phyloP scores from a whole-genome alignment of 2,113 vertebrate genomes.

The Rhegmatorhina hoffmannsi region DNA sequence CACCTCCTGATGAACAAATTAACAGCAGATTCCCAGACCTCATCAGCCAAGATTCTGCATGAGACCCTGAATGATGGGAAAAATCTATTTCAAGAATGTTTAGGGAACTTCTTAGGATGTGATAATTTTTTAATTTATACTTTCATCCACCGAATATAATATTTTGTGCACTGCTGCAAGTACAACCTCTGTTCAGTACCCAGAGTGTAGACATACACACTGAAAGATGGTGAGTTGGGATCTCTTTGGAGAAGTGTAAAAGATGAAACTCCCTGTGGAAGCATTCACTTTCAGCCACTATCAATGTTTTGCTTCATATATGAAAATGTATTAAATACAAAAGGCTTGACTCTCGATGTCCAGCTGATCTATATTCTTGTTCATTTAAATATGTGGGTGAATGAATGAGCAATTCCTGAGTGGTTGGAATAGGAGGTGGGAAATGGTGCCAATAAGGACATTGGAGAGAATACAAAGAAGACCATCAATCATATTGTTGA shows the following conservation, averaged over 20 bases:
- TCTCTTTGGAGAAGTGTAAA: background rate
- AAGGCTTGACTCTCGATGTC: background rate
- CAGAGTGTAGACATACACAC: background rate
- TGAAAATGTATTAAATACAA: background rate
- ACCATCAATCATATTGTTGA: background rate
- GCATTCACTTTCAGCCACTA: background rate
- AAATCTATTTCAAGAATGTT: constrained; percentile 50
- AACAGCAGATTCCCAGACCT: constrained; percentile 23
- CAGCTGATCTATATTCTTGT: background rate
- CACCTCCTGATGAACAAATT: constrained; percentile 26
- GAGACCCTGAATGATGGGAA: background rate
- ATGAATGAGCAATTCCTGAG: fast-evolving
- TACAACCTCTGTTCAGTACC: background rate
- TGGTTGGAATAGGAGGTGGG: background rate
- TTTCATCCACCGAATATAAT: background rate
- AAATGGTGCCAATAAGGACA: background rate
- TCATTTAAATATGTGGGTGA: background rate
- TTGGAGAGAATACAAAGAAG: background rate
- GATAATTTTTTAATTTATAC: background rate
- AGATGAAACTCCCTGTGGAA: background rate
- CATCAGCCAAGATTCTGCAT: background rate
- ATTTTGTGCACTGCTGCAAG: background rate
- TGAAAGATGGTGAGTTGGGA: background rate
- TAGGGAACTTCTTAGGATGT: background rate
- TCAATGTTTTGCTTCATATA: background rate